These are phyloP conservation scores for Tolypeutes matacus DNA, from an alignment of 2,797 vertebrate species.

Conservation along the genomic window DNA sequence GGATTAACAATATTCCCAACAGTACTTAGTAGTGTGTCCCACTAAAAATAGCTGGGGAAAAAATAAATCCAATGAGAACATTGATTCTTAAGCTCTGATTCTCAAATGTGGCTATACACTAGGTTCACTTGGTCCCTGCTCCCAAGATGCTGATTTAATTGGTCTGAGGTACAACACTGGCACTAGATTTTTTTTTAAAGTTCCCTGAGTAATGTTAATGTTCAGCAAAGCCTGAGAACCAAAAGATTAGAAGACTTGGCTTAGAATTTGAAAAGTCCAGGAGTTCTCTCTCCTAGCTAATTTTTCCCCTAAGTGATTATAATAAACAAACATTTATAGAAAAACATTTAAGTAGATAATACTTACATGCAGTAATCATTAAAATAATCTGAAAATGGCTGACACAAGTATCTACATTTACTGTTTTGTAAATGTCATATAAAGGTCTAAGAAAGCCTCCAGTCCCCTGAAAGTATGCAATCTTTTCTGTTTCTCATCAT, in stretches of 20 bases:
- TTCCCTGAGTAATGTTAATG: neutral
- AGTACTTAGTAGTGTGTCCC: neutral
- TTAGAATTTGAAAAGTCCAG: neutral
- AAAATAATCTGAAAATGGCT: conserved; percentile 6
- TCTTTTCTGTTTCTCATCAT: neutral
- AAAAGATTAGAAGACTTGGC: neutral
- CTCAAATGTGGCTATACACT: neutral
- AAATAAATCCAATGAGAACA: neutral
- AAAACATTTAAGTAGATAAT: neutral
- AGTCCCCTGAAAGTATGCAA: neutral
- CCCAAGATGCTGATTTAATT: neutral
- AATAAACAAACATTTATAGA: neutral
- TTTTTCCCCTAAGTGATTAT: neutral
- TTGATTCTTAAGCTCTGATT: neutral
- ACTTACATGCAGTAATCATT: neutral
- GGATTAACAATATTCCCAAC: neutral
- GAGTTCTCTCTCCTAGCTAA: neutral
- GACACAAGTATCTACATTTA: neutral
- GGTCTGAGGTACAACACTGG: neutral
- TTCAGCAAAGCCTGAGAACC: neutral
- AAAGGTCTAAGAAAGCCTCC: neutral
- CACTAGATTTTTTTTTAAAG: neutral
- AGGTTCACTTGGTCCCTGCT: neutral
- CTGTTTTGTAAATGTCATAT: neutral
- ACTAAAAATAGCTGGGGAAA: neutral